Evolutionary conservation across 2,113 vertebrate genomes (phyloP).

Genomic region (Apodemus sylvaticus): DNA sequence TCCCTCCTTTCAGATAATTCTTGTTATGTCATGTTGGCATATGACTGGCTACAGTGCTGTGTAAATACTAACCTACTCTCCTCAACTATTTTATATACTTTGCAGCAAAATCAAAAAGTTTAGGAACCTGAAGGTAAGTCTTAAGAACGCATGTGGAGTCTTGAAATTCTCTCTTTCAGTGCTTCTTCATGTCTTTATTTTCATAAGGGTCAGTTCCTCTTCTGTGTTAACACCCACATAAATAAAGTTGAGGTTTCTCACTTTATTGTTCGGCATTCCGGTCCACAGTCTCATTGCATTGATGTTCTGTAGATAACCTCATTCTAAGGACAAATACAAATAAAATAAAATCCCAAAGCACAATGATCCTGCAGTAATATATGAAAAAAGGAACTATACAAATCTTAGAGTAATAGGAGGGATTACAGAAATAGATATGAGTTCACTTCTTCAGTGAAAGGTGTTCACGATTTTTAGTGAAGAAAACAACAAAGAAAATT

Average conservation of each 20-base stretch:
- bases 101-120: rapidly evolving
- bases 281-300: slow-evolving; percentile 97
- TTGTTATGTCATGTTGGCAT: neutral
- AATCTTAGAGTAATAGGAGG: neutral
- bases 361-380: neutral
- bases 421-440: slow-evolving; percentile 23
- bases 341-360: slow-evolving; percentile 2
- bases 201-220: slow-evolving; percentile 84
- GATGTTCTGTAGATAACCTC: slow-evolving; percentile 91
- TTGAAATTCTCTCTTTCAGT: slow-evolving; percentile 86
- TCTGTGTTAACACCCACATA: slow-evolving; percentile 91
- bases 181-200: slow-evolving; percentile 83
- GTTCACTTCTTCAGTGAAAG: neutral
- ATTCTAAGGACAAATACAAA: slow-evolving; percentile 84
- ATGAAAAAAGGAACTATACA: slow-evolving; percentile 7
- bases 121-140: slow-evolving; percentile 91
- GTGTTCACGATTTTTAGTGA: slow-evolving; percentile 6
- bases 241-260: slow-evolving; percentile 97
- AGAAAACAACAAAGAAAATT: neutral
- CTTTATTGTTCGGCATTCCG: slow-evolving; percentile 91
- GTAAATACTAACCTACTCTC: neutral
- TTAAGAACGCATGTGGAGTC: slow-evolving; percentile 89
- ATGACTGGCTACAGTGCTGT: neutral
- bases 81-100: neutral
- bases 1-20: neutral